These are phyloP conservation scores for Chascanopsetta lugubris DNA, from an alignment of 2,113 vertebrate species.

Conservation along the genomic window DNA sequence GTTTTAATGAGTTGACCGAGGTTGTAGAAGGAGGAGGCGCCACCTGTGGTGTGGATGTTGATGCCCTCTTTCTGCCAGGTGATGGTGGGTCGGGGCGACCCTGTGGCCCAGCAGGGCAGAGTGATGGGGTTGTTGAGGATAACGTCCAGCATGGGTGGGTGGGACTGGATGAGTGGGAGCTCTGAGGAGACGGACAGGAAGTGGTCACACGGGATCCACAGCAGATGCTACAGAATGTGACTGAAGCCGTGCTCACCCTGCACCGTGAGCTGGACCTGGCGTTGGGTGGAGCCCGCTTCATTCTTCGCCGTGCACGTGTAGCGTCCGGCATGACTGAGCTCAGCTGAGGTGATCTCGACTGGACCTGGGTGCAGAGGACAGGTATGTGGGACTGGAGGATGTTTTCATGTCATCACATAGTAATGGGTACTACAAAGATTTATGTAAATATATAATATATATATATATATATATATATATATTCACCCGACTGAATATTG, in stretches of 20 bases:
- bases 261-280: slow-evolving; percentile 86
- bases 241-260: slow-evolving; percentile 82
- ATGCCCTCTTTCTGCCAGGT: slow-evolving; percentile 98
- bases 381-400: neutral
- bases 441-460: too few relatives aligned
- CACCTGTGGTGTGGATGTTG: slow-evolving; percentile 87
- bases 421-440: too few relatives aligned
- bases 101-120: slow-evolving; percentile 88
- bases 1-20: too few relatives aligned
- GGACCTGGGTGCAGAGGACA: slow-evolving; percentile 78
- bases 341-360: slow-evolving; percentile 86
- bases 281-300: slow-evolving; percentile 87
- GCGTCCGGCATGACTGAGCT: slow-evolving; percentile 86
- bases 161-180: slow-evolving; percentile 86
- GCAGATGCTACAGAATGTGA: neutral
- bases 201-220: neutral
- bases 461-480: too few relatives aligned
- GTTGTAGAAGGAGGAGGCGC: slow-evolving; percentile 78
- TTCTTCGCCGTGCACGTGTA: slow-evolving; percentile 89
- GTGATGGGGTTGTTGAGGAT: slow-evolving; percentile 87
- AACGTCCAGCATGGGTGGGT: slow-evolving; percentile 85
- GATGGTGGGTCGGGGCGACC: slow-evolving; percentile 88
- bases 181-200: slow-evolving; percentile 75
- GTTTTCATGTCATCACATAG: too few relatives aligned
- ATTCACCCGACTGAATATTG: too few relatives aligned